Percentiles rank a stretch among this genome's conserved stretches.
Conservation (phyloP, 2,113 vertebrate species). For the Colinus virginianus region DNA sequence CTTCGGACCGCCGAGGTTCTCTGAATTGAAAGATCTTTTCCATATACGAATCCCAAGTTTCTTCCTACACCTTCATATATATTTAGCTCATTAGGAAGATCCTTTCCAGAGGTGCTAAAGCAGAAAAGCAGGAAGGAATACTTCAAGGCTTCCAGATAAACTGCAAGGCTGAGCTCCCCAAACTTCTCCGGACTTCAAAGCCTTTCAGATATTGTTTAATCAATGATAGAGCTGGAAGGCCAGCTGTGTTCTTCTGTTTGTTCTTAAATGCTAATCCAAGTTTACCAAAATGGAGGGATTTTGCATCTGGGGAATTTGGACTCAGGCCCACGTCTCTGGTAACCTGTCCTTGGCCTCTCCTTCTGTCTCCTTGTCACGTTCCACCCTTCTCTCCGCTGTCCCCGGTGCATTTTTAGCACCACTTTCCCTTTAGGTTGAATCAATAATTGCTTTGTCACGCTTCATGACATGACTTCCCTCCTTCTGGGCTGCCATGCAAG, state of each 20-base stretch:
- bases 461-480: constrained; percentile 6
- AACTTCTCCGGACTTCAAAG: constrained; percentile 69
- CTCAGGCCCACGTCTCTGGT: background rate
- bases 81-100: constrained; percentile 47
- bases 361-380: constrained; percentile 1
- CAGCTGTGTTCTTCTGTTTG: constrained; percentile 71
- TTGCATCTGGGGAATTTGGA: constrained; percentile 67
- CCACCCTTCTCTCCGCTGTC: background rate
- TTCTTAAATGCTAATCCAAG: constrained; percentile 73
- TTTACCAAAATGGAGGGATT: constrained; percentile 66
- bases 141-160: constrained; percentile 59
- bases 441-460: constrained; percentile 57
- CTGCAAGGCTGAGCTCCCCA: constrained; percentile 28
- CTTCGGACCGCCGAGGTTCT: background rate
- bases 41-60: background rate
- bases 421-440: background rate
- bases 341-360: constrained; percentile 73
- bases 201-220: constrained; percentile 64
- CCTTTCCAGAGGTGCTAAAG: constrained; percentile 52
- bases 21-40: constrained; percentile 31
- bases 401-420: background rate
- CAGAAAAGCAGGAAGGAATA: constrained; percentile 60
- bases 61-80: constrained; percentile 41
- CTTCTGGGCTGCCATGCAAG: background rate
- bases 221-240: constrained; percentile 50